Base-by-base conservation (phyloP, 1,140 invertebrate genomes). In the Conopomorpha cramerella region DNA sequence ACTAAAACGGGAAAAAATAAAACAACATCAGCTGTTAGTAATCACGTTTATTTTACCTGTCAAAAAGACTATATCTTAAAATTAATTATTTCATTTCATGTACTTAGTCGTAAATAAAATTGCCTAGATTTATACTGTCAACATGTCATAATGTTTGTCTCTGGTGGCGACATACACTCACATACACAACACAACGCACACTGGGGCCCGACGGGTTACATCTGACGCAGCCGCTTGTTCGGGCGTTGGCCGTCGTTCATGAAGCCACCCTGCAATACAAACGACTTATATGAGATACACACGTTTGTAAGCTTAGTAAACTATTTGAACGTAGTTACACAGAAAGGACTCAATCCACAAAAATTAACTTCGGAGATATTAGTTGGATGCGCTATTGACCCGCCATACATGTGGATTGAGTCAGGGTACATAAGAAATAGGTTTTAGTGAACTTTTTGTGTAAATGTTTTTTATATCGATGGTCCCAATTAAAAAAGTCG, bases 21-120 rank as follows among this genome's bases (percentile, higher is more conserved):
- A 56, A 60, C 41, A 35, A 2, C 13, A n/a, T n/a, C 12, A 41
- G 38, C 32, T 54, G 58, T 70, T 70, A 70, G 61, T 66, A 63
- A 58, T 66, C 61, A 45, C 46, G 58, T 73, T 73, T 73, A 73
- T 70, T 73, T n/a, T n/a, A 66, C 46, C 46, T 67, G 70, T 68
- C 66, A 74, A 71, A n/a, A 64, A 71, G 60, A 67, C 60, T 61
- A 56, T 71, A 66, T 51, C 62, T 68, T 62, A 66, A 43, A 66
- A 61, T 60, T 56, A 55, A 49, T 57, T 31, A 55, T 47, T n/a
- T n/a, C n/a, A 54, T 55, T 55, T 46, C 41, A 55, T 71, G 66
- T 71, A 74, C 70, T 74, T 71, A 71, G n/a, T n/a, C 19, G 70
- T 74, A 74, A 74, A 74, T 74, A 74, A 53, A 74, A 74, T 71